Percentiles rank a stretch among this genome's conserved stretches.
phyloP scores from a whole-genome alignment of 2,113 vertebrate species.

The Ginglymostoma cirratum region DNA sequence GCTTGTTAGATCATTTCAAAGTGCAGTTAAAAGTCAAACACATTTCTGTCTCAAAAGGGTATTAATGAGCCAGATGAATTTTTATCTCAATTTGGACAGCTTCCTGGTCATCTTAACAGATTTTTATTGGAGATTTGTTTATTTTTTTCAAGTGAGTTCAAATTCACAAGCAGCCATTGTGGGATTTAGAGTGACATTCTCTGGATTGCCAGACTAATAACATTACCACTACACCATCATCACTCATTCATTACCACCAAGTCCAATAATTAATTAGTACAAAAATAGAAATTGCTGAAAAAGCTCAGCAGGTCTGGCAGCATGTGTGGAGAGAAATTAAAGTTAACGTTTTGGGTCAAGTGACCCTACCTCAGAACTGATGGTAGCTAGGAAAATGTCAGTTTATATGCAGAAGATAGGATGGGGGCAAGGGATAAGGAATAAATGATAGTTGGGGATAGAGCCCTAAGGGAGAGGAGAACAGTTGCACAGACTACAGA shows the following conservation, averaged over 20 bases:
- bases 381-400: no score
- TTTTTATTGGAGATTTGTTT: neutral
- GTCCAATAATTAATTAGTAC: no score
- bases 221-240: neutral
- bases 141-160: neutral
- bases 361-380: no score
- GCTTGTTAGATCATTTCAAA: neutral
- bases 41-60: neutral
- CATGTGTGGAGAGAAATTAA: no score
- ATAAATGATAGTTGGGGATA: no score
- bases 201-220: neutral
- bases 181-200: neutral
- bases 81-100: neutral
- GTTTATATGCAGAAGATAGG: no score
- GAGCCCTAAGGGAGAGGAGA: no score
- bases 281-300: no score
- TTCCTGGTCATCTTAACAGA: neutral
- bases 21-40: neutral
- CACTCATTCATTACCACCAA: neutral
- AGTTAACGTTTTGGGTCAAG: no score
- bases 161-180: neutral
- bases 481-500: no score
- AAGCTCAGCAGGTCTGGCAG: no score
- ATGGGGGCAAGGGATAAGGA: no score
- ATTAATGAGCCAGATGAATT: neutral